phyloP scores from a whole-genome alignment of 1,140 invertebrate genomes.

The Pectinophora gossypiella region DNA sequence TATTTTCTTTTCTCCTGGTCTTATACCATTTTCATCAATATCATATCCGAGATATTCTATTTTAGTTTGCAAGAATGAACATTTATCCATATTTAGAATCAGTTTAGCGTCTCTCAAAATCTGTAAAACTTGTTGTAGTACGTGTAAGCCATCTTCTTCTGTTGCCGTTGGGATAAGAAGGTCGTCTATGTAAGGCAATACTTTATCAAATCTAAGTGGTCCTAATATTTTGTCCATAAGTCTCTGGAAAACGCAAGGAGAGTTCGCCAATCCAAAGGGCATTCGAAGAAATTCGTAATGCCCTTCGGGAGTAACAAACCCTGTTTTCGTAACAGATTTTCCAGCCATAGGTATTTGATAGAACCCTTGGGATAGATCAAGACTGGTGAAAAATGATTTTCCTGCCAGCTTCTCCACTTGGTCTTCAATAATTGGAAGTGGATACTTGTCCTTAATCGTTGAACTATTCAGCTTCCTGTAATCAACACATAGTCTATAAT shows the following conservation, averaged over 20 bases:
- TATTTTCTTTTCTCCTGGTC: constrained; percentile 16
- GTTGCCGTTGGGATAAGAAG: constrained; percentile 19
- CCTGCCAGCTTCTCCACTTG: constrained; percentile 17
- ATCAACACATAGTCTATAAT: constrained; percentile 61
- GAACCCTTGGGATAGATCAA: too few relatives aligned
- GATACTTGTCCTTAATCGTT: constrained; percentile 7
- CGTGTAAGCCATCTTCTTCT: constrained; percentile 21
- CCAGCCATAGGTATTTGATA: constrained; percentile 59
- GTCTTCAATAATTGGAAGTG: not conserved
- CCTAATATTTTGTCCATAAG: constrained; percentile 19
- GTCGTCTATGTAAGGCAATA: constrained; percentile 22
- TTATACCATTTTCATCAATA: constrained; percentile 12
- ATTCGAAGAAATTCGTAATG: constrained; percentile 38
- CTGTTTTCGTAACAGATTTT: constrained; percentile 25
- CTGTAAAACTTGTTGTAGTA: constrained; percentile 21
- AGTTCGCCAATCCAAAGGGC: constrained; percentile 36
- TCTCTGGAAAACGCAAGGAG: constrained; percentile 46
- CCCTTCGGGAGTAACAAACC: constrained; percentile 29
- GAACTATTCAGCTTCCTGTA: constrained; percentile 66
- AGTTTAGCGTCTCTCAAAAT: constrained; percentile 7
- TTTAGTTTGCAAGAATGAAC: constrained; percentile 26
- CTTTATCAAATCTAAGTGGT: constrained; percentile 12
- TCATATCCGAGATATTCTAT: constrained; percentile 31
- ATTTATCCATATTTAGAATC: constrained; percentile 26
- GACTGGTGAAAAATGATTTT: constrained; percentile 50